Evolutionary conservation across 92 coral and sea anemone genomes (phyloP).

Genomic region (Palythoa grandiflora): DNA sequence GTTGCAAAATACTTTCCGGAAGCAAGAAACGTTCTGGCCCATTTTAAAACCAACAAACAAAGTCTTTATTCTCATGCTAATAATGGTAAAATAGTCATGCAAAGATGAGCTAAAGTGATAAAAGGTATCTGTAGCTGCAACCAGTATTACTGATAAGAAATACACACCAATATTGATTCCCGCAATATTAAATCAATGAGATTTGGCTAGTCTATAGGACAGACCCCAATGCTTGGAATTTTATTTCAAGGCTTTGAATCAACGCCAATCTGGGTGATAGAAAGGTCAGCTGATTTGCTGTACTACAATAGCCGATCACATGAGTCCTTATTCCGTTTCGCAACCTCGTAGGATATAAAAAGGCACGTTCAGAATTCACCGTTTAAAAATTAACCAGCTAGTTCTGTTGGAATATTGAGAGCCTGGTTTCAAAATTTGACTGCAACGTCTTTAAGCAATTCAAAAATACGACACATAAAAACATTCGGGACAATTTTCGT

Average conservation of each 20-base stretch:
- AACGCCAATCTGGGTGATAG: not conserved
- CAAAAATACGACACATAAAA: not conserved
- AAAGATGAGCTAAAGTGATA: constrained; percentile 48
- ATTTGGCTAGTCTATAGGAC: constrained; percentile 6
- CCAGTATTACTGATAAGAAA: constrained; percentile 22
- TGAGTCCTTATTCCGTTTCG: constrained; percentile 38
- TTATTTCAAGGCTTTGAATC: constrained; percentile 11
- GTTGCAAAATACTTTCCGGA: constrained; percentile 46
- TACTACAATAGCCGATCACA: constrained; percentile 40
- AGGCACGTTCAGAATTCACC: constrained; percentile 49
- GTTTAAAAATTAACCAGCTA: constrained; percentile 25
- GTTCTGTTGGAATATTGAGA: not conserved
- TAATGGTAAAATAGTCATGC: constrained; percentile 49
- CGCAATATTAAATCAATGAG: constrained; percentile 31
- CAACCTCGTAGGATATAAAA: constrained; percentile 50
- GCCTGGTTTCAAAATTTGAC: not conserved
- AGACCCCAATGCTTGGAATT: constrained; percentile 11
- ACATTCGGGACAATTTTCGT: constrained; percentile 36
- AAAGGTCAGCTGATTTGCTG: constrained; percentile 29
- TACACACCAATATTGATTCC: constrained; percentile 24
- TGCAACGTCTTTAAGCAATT: not conserved
- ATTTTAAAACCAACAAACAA: constrained; percentile 49
- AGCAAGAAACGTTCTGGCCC: constrained; percentile 30
- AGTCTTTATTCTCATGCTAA: constrained; percentile 40
- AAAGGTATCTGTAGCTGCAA: constrained; percentile 39